Base-by-base conservation (phyloP, 2,113 vertebrate species). In the Halichoerus grypus region DNA sequence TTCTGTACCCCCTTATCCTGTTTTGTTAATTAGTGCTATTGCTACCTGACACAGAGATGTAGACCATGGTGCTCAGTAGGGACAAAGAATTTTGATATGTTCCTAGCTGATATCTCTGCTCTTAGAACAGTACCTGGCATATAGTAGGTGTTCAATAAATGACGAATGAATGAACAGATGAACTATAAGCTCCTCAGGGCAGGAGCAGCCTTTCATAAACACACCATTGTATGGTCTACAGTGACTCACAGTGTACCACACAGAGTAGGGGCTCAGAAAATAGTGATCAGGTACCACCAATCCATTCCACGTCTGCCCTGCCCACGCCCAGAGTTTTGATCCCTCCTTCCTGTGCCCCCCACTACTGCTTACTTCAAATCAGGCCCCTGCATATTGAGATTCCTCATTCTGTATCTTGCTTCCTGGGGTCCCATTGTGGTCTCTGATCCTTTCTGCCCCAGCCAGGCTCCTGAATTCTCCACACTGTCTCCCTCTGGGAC, bases 391-490 rank as follows among this genome's bases (percentile, higher is more conserved):
- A 1, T 9, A 4, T 22, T 10, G 39, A 42, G 5, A 31, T 80
- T 46, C 1, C 0, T 4, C 18, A 4, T 9, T 46, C n/a, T 42
- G 3, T 12, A 7, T 7, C 22, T 49, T 7, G 1, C 59, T 83
- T 72, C 63, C 53, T 0, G 2, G 59, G 26, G 46, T 31, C 28
- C 31, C 10, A 1, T 2, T n/a, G 42, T 22, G 15, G 12, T 26
- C 13, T 26, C 14, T 10, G 26, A 24, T 24, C 81, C 24, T 63
- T 46, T 63, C 0, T 0, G 0, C 15, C 16, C 22, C 46, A 53
- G 18, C 67, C 39, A 36, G 42, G 9, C 57, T 7, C 63, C 72
- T 55, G 31, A 5, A 8, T 15, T 16, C 4, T 86, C 24, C 26
- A 5, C 1, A 0, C 4, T 49, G 16, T 65, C 14, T 16, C 26